A percentile compares a stretch with the other conserved stretches of the same genome.
Conservation (phyloP, 2,797 vertebrate genomes). For the Adelosebastes latens region DNA sequence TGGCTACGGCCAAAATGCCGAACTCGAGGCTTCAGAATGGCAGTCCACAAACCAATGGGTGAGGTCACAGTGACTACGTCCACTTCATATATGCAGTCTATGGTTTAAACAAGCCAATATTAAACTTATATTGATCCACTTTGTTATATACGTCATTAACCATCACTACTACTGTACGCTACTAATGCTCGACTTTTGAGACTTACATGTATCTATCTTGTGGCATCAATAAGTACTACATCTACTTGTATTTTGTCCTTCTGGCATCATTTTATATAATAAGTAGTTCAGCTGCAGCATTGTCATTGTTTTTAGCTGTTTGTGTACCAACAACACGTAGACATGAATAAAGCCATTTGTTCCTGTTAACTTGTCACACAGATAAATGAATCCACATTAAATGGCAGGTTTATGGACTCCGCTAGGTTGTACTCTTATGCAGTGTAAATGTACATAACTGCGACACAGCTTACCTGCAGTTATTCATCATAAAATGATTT, state of each 20-base stretch:
- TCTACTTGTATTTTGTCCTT: not conserved
- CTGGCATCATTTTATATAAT: not conserved
- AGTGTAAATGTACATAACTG: constrained; percentile 45
- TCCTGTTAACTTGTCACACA: constrained; percentile 40
- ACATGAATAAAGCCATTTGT: constrained; percentile 33
- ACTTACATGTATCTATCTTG: not conserved
- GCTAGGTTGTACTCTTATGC: constrained; percentile 10
- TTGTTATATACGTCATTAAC: not conserved
- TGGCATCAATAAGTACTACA: not conserved
- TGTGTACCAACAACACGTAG: not conserved
- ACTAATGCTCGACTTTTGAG: not conserved
- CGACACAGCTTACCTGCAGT: constrained; percentile 55
- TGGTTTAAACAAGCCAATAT: not conserved
- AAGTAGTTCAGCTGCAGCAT: not conserved
- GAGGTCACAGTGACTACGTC: too few species aligned
- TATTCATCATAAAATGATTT: constrained; percentile 72
- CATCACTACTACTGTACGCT: not conserved
- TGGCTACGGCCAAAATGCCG: too few species aligned
- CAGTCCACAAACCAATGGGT: too few species aligned
- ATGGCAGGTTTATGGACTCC: constrained; percentile 42
- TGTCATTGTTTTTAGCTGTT: not conserved
- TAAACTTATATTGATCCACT: not conserved
- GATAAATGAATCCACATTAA: constrained; percentile 42
- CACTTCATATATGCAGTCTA: too few species aligned
- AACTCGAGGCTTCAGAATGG: too few species aligned